phyloP scores from a whole-genome alignment of 2,888 invertebrate species.

The Pterostichus niger region DNA sequence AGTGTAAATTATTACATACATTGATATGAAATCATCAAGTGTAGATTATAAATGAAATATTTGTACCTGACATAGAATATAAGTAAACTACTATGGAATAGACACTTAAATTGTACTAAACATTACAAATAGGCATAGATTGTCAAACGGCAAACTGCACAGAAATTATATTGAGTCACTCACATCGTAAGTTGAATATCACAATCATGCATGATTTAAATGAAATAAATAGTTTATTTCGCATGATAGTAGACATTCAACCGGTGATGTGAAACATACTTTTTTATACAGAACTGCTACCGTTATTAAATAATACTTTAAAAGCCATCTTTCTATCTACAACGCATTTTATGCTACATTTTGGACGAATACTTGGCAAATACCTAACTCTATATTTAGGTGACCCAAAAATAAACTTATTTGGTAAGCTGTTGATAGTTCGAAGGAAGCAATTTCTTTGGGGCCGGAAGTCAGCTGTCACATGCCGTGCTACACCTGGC shows the following conservation, averaged over 20 bases:
- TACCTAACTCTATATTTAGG: conserved; percentile 61
- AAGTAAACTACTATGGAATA: conserved; percentile 55
- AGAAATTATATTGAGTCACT: conserved; percentile 3
- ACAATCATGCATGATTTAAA: not conserved
- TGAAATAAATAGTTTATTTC: conserved; percentile 26
- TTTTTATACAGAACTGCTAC: conserved; percentile 31
- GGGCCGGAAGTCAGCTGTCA: conserved; percentile 69
- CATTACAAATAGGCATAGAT: conserved; percentile 37
- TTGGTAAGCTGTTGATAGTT: conserved; percentile 63
- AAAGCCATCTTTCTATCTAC: conserved; percentile 63
- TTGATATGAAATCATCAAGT: not conserved
- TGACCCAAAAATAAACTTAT: conserved; percentile 65
- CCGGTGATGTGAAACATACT: not conserved
- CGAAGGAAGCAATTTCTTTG: conserved; percentile 70
- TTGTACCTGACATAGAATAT: conserved; percentile 58
- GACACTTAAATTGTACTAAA: conserved; percentile 55
- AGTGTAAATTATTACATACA: conserved; percentile 45
- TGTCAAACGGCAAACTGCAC: conserved; percentile 52
- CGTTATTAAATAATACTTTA: conserved; percentile 49
- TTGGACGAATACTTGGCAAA: conserved; percentile 66
- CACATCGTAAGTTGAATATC: conserved; percentile 2
- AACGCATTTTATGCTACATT: conserved; percentile 64
- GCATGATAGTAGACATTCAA: conserved; percentile 33
- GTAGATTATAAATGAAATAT: conserved; percentile 39
- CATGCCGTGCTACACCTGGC: conserved; percentile 68